Conservation (phyloP, 2,888 invertebrate genomes). For the Melanostoma scalare region DNA sequence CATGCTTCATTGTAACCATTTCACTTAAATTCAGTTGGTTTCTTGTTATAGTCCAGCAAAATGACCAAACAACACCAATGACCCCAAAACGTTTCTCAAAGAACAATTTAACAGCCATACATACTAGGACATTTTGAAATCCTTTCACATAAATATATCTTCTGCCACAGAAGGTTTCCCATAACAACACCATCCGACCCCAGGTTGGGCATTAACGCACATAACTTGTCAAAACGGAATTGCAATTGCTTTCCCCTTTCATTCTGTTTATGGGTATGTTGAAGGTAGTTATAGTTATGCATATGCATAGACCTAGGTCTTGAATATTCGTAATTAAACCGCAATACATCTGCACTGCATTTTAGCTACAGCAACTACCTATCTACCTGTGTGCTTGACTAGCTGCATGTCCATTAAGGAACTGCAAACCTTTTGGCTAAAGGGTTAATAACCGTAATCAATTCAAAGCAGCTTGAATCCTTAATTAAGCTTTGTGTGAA, state of each 20-base stretch:
- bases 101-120: slow-evolving; percentile 29
- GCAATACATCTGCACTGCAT: slow-evolving; percentile 49
- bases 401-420: slow-evolving; percentile 25
- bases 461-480: slow-evolving; percentile 48
- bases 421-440: slow-evolving; percentile 35
- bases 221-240: slow-evolving; percentile 63
- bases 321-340: slow-evolving; percentile 50
- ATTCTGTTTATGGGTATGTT: neutral
- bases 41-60: neutral
- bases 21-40: neutral
- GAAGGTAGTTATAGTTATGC: neutral
- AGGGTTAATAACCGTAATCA: slow-evolving; percentile 61
- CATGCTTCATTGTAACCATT: slow-evolving; percentile 13
- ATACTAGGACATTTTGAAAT: slow-evolving; percentile 27
- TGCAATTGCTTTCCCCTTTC: slow-evolving; percentile 59
- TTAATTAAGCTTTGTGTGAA: slow-evolving; percentile 12
- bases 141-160: slow-evolving; percentile 40
- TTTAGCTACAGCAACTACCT: too few relatives aligned
- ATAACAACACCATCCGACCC: slow-evolving; percentile 32
- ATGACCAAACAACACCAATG: slow-evolving; percentile 30
- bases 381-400: slow-evolving; percentile 22
- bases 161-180: slow-evolving; percentile 26
- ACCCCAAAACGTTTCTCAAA: slow-evolving; percentile 27
- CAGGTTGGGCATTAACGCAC: slow-evolving; percentile 43
- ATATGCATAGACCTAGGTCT: neutral